Evolutionary conservation across 2,888 invertebrate species (phyloP), one percentile per base, ranked within the genome.

Genomic region (Cheilosia vulpina): DNA sequence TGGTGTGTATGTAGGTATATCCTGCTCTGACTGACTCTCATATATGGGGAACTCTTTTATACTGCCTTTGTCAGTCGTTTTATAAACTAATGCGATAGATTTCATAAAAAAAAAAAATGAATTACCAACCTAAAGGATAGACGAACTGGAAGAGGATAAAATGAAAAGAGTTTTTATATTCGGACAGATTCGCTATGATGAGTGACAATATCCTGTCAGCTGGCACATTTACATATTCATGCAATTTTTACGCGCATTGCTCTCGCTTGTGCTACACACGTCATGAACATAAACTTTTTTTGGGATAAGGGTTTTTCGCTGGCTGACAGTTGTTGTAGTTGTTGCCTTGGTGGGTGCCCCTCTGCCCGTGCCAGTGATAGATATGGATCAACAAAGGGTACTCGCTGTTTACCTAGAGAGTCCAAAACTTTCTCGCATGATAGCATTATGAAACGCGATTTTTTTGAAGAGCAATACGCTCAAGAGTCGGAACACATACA

Each of bases 141-240:
- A 50, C 19, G 19, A 38, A 41, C 17, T 19, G 50, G 41, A 38
- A 5, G 24, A 38, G 45, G 7, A n/a, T 38, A 47, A 55, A 38
- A 66, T 43, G 55, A 62, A 73, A 45, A 50, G 63, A 75, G 72
- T 78, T 31, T 78, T 82, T 77, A 77, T 78, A 73, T 78, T 73
- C 83, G 58, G 57, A 84, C 73, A 84, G 84, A 84, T 78, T 69
- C 75, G 27, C 79, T 78, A 69, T 75, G 84, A 84, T 84, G 84
- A 84, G 79, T 84, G 84, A 79, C 84, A 84, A 84, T 84, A 84
- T 79, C 84, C 84, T 79, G 84, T 84, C 84, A 84, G 84, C 68
- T 84, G 84, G 75, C 84, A 79, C 84, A 84, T 79, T 79, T 79
- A 79, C 84, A 84, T 84, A 83, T 83, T 83, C 78, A 83, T 83